phyloP scores from a whole-genome alignment of 2,797 vertebrate species.

The Tenualosa ilisha region DNA sequence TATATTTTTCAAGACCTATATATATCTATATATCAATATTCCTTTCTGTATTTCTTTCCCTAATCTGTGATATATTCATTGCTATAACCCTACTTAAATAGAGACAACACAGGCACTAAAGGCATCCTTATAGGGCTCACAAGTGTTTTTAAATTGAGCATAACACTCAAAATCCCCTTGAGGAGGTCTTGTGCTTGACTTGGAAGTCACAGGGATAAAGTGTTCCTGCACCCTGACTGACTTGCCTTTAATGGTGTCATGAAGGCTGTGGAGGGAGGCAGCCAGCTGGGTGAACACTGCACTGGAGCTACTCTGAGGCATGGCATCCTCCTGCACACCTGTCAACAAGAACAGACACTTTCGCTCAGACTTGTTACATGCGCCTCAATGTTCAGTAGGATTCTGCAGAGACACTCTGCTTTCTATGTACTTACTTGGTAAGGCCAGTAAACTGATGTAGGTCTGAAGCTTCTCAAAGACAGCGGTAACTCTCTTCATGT shows the following conservation, averaged over 20 bases:
- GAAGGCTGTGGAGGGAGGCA: slow-evolving; percentile 85
- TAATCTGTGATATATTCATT: too few relatives aligned
- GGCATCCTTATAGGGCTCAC: too few relatives aligned
- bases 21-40: too few relatives aligned
- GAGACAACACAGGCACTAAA: background rate
- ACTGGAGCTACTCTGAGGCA: slow-evolving; percentile 85
- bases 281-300: slow-evolving; percentile 89
- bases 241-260: slow-evolving; percentile 88
- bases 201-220: background rate
- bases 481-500: slow-evolving; percentile 85
- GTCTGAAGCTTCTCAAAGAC: slow-evolving; percentile 90
- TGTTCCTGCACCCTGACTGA: background rate
- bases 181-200: background rate
- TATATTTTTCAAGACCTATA: too few relatives aligned
- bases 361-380: background rate
- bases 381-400: background rate
- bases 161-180: background rate
- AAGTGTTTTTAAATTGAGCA: too few relatives aligned
- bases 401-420: too few relatives aligned
- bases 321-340: slow-evolving; percentile 86
- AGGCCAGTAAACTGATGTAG: slow-evolving; percentile 84
- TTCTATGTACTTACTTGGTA: slow-evolving; percentile 83
- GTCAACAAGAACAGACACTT: slow-evolving; percentile 27
- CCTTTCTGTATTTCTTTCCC: too few relatives aligned
- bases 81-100: background rate